Evolutionary conservation across 2,888 invertebrate genomes (phyloP).

Genomic region (Corbicula japonica): DNA sequence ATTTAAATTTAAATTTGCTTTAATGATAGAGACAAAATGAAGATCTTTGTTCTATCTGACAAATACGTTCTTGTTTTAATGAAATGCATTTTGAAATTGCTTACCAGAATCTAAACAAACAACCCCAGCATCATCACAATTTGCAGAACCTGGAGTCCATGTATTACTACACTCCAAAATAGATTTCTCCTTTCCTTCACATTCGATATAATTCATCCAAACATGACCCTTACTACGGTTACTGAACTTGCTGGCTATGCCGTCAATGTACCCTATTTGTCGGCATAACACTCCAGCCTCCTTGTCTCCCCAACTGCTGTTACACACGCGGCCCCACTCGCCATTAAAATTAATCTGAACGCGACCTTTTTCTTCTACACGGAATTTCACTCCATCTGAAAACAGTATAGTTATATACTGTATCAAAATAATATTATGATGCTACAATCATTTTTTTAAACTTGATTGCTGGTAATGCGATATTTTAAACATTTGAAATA

Average conservation of each 20-base stretch:
- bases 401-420: no score
- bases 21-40: no score
- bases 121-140: slow-evolving; percentile 74
- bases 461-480: no score
- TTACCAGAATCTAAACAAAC: slow-evolving; percentile 74
- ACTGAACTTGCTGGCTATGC: slow-evolving; percentile 45
- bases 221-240: slow-evolving; percentile 58
- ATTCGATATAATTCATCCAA: slow-evolving; percentile 91
- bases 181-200: slow-evolving; percentile 91
- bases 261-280: slow-evolving; percentile 70
- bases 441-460: no score
- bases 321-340: slow-evolving; percentile 74
- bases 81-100: no score
- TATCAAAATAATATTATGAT: no score
- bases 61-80: no score
- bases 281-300: slow-evolving; percentile 75
- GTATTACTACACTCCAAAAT: slow-evolving; percentile 89
- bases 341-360: slow-evolving; percentile 73
- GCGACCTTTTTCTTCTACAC: slow-evolving; percentile 67
- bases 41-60: no score
- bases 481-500: no score
- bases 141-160: slow-evolving; percentile 70
- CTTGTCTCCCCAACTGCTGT: slow-evolving; percentile 68
- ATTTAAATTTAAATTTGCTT: no score
- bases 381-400: slow-evolving; percentile 71